A percentile compares a stretch with the other conserved stretches of the same genome.
Evolutionary conservation across 2,888 invertebrate species (phyloP).

Genomic region (Furcula furcula): DNA sequence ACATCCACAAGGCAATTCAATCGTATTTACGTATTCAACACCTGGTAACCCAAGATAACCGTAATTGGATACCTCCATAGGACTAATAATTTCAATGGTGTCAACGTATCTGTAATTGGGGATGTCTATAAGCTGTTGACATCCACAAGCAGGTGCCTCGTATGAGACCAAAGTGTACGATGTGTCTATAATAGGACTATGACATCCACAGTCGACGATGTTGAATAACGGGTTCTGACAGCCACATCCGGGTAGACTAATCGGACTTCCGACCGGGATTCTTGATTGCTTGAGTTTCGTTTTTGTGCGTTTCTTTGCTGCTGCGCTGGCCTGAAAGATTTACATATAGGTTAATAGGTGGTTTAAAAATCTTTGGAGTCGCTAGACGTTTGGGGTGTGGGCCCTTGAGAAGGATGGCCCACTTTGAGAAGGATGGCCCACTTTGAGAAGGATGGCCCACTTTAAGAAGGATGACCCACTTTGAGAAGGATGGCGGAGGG

Average conservation of each 20-base stretch:
- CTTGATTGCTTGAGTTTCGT: conserved; percentile 11
- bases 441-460: too few relatives aligned
- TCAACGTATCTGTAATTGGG: conserved; percentile 24
- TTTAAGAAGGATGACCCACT: too few relatives aligned
- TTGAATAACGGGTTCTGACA: conserved; percentile 20
- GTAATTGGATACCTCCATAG: conserved; percentile 16
- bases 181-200: conserved; percentile 13
- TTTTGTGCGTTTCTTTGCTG: conserved; percentile 12
- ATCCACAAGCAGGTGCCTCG: background rate
- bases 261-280: too few relatives aligned
- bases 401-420: too few relatives aligned
- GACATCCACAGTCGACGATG: conserved; percentile 19
- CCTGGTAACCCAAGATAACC: conserved; percentile 7
- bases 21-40: conserved; percentile 10
- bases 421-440: too few relatives aligned
- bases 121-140: conserved; percentile 13
- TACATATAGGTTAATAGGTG: background rate
- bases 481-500: too few relatives aligned
- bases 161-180: conserved; percentile 1
- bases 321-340: conserved; percentile 19
- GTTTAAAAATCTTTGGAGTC: background rate
- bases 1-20: conserved; percentile 17
- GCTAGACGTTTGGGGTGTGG: too few relatives aligned
- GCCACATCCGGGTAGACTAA: conserved; percentile 12
- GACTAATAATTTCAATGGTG: conserved; percentile 11